Evolutionary conservation across 2,113 vertebrate genomes (phyloP), one percentile per base, ranked within the genome.

Genomic region (Brachyhypopomus gauderio): DNA sequence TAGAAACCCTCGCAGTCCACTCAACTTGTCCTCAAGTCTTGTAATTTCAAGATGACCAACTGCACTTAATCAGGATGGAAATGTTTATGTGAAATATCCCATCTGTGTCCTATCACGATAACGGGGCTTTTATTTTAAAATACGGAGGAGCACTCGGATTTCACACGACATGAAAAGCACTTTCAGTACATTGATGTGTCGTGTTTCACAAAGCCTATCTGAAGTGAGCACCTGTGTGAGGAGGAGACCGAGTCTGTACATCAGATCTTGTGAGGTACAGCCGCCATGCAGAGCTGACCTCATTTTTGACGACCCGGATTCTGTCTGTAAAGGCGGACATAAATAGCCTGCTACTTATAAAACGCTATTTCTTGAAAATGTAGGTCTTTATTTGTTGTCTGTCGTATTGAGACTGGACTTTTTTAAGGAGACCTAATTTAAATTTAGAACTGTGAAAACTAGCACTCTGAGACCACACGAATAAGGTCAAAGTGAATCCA

Each of bases 271-370:
- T 36, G 30, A 66, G 4, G n/a, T 41, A 41, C 20, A 70, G 20
- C 66, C 45, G 78, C 20, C 7, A 19, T 4, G 1, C 14, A 20
- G 22, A 45, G 63, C 52, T 12, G 48, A 52, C 59, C 72, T 55
- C 62, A n/a, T 81, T 81, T 25, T 34, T n/a, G 62, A 25, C 58
- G 79, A 69, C 79, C 79, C 38, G 72, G 66, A 81, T 81, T 75
- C 52, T 73, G 23, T 4, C 23, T 70, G 27, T 59, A 75, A 41
- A 11, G 17, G 58, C 5, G 2, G 58, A 62, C 41, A 23, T 25
- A 67, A 75, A 81, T 81, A 75, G 72, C 41, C 25, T 19, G 6
- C 36, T 41, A 2, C 48, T 59, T 81, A 75, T 69, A 52, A 67
- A 79, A 60, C 2, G 3, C 19, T 36, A 48, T 23, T 25, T 25